Evolutionary conservation across 1,140 invertebrate species (phyloP), one percentile per base, ranked within the genome.

Genomic region (Himalopsyche phryganea): DNA sequence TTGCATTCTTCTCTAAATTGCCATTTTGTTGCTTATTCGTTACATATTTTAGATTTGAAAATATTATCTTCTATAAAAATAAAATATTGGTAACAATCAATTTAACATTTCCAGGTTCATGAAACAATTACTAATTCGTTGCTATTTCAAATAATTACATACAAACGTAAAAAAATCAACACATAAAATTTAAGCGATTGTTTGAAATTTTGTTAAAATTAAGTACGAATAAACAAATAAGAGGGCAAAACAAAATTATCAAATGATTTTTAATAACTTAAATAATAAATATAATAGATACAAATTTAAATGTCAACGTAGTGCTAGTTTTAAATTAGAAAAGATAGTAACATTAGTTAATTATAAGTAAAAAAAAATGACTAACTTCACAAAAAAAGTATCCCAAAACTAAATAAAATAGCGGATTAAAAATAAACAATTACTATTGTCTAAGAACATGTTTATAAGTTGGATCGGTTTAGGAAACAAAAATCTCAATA

Each of bases 311-410:
- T 44, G 19, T 10, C 19, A 44, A 13, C 15, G 9, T 18, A 10
- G 14, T 10, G 11, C 3, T 41, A 14, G 13, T 46, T 46, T 14
- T 46, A 15, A 18, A 18, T 28, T 19, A 54, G 42, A 20, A 41
- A 18, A 53, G n/a, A 53, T 7, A 45, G 17, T 23, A 41, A 40
- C 38, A 40, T 40, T 6, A 40, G n/a, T 40, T 28, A 40, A 40
- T n/a, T 40, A 32, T 41, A 15, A 53, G 19, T 41, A 46, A 54
- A 53, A n/a, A n/a, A 54, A 54, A 54, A 54, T 54, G 52, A 54
- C 52, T 54, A 54, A 54, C 42, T 54, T 44, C 42, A 53, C 17
- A 53, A 32, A 51, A 35, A 35, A 32, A 50, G 38, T 40, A 40
- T n/a, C n/a, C 15, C 11, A n/a, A 40, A 40, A 40, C 38, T 40